Base-by-base conservation (phyloP, 1,140 invertebrate species). In the Meloidogyne exigua region DNA sequence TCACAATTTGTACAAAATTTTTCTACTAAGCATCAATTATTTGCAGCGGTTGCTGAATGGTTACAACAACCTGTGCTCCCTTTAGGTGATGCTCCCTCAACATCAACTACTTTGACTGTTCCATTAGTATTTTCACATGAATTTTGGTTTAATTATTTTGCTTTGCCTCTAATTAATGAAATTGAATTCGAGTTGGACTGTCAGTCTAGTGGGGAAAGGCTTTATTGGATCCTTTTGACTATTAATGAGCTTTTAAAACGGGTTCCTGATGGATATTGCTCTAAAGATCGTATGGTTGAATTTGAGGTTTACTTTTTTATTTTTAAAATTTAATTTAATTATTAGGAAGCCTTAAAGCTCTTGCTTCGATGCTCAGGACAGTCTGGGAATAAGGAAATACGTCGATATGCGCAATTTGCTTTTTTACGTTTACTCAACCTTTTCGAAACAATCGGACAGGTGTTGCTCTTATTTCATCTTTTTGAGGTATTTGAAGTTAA, bases 391-490 rank as follows among this genome's bases (percentile, higher is more conserved):
- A 76, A 76, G 10, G 23, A 62, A 11, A 15, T 64, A 18, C 68
- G 76, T 39, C 42, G 71, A 11, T 15, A 62, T 3, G 76, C 42
- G 12, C 76, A 76, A 65, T 18, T 21, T 21, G 32, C 39, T n/a
- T 79, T 76, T 36, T 2, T 18, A 7, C 15, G 42, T 2, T 23
- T 79, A 25, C 67, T 79, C 9, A 42, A 72, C 11, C 23, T 49
- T 10, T 82, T 82, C 18, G 74, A 83, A 63, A 28, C 74, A 1
- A 63, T 70, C 36, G 79, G 65, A 49, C 82, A 78, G 42, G 70
- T 68, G 32, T 42, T 84, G 26, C 23, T 84, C 23, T 44, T 84
- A 44, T 71, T 74, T 15, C 80, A 71, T n/a, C 68, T 82, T 21
- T 82, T 82, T 66, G 32, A 64, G 28, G 64, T 84, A 13, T 23